Evolutionary conservation across 1,140 invertebrate genomes (phyloP).

Genomic region (Spodoptera frugiperda): DNA sequence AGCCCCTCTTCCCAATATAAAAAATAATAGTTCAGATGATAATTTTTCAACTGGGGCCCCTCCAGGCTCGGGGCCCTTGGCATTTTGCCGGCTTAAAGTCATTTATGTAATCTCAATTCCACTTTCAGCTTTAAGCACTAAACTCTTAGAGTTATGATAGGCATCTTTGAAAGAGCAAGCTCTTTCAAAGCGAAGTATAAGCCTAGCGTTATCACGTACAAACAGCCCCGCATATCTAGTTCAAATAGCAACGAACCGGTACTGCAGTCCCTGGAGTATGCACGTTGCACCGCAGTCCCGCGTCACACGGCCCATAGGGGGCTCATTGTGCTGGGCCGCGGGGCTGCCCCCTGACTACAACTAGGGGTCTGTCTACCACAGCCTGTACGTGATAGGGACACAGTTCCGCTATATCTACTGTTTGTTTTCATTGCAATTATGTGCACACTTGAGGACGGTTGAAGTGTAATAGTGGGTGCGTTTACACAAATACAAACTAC

Average conservation of each 20-base stretch:
- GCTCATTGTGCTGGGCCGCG: conserved; percentile 6
- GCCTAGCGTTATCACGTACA: neutral
- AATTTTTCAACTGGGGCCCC: too few species aligned
- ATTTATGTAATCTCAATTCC: too few species aligned
- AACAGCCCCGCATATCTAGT: conserved; percentile 22
- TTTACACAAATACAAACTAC: too few species aligned
- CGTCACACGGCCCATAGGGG: conserved; percentile 15
- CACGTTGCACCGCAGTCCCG: neutral
- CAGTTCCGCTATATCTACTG: neutral
- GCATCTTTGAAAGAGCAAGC: too few species aligned
- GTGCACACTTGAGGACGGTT: neutral
- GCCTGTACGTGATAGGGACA: conserved; percentile 15
- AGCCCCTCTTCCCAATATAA: too few species aligned
- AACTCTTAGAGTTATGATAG: too few species aligned
- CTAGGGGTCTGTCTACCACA: neutral
- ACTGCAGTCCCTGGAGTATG: neutral
- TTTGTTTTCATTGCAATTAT: conserved; percentile 3
- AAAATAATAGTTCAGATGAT: too few species aligned
- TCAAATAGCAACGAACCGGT: conserved; percentile 42
- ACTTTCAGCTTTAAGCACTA: too few species aligned
- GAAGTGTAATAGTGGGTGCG: too few species aligned
- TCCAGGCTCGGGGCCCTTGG: too few species aligned
- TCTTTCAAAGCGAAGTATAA: too few species aligned
- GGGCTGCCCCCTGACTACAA: neutral
- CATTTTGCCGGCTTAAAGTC: too few species aligned